phyloP scores from a whole-genome alignment of 2,888 invertebrate species.

The Acrobasis repandana region DNA sequence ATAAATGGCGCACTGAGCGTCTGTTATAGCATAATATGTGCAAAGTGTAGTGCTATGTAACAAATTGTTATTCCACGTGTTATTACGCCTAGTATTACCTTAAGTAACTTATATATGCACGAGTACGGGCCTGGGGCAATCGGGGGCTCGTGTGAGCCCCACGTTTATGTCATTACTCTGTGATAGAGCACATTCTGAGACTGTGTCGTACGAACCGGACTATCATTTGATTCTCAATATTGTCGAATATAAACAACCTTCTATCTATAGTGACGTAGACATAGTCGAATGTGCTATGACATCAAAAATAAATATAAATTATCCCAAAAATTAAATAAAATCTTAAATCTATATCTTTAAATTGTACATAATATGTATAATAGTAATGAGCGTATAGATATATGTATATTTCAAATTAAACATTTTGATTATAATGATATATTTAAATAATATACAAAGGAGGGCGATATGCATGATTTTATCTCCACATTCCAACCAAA shows the following conservation, averaged over 20 bases:
- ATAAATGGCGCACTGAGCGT: constrained; percentile 54
- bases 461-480: constrained; percentile 80
- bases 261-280: constrained; percentile 36
- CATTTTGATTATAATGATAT: constrained; percentile 44
- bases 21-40: constrained; percentile 60
- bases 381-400: constrained; percentile 63
- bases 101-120: constrained; percentile 75
- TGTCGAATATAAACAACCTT: constrained; percentile 31
- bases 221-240: constrained; percentile 40
- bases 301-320: constrained; percentile 78
- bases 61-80: constrained; percentile 75
- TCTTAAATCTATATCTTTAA: constrained; percentile 74
- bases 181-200: constrained; percentile 76
- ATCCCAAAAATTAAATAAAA: constrained; percentile 82
- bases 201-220: constrained; percentile 54
- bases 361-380: constrained; percentile 78
- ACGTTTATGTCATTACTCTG: constrained; percentile 81
- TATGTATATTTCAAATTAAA: constrained; percentile 61
- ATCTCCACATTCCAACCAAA: constrained; percentile 75
- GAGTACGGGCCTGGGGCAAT: constrained; percentile 82
- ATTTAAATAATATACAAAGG: constrained; percentile 55
- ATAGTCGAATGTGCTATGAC: constrained; percentile 75
- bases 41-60: constrained; percentile 72
- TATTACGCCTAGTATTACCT: constrained; percentile 74
- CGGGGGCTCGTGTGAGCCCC: constrained; percentile 70